Evolutionary conservation across 2,797 vertebrate genomes (phyloP), one percentile per base, ranked within the genome.

Genomic region (Semaprochilodus insignis): DNA sequence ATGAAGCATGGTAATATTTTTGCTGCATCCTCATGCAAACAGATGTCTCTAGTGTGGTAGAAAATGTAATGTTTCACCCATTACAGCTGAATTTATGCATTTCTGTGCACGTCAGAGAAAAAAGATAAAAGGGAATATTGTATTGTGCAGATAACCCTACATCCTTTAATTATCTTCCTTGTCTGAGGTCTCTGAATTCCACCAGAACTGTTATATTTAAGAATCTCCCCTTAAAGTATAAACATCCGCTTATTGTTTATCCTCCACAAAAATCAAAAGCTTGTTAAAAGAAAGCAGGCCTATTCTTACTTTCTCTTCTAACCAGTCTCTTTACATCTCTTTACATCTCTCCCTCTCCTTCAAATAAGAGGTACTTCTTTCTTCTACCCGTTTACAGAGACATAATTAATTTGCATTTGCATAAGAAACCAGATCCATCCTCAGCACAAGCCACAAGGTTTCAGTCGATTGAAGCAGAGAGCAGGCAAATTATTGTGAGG

Each of bases 341-440:
- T 31, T 48, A 55, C 11, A 19, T 78, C 57, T 65, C 69, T 76
- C 60, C 36, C n/a, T 23, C 54, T 48, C 80, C 70, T 63, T 70
- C 77, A 75, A 67, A 83, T 80, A 69, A 80, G 71, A 75, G 67
- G 71, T 69, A 27, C 40, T 75, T 75, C 23, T 70, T 75, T 52
- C 71, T 34, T 75, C 77, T 83, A 63, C 65, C 66, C 77, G 25
- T 73, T 25, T 57, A 54, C 51, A 23, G 51, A 78, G 51, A 40
- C 62, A 83, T 79, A 79, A 83, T 83, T 78, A 77, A 83, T 83
- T 78, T 74, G 57, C 63, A 79, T 83, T 83, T 78, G 77, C 82
- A 83, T 83, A 79, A 67, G 81, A 69, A 79, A 67, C 70, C 62
- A 74, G 54, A 79, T 51, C 62, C 77, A 74, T 82, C 59, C 19